These are phyloP conservation scores for Chrysopa pallens DNA, from an alignment of 1,140 invertebrate genomes.

Conservation along the genomic window DNA sequence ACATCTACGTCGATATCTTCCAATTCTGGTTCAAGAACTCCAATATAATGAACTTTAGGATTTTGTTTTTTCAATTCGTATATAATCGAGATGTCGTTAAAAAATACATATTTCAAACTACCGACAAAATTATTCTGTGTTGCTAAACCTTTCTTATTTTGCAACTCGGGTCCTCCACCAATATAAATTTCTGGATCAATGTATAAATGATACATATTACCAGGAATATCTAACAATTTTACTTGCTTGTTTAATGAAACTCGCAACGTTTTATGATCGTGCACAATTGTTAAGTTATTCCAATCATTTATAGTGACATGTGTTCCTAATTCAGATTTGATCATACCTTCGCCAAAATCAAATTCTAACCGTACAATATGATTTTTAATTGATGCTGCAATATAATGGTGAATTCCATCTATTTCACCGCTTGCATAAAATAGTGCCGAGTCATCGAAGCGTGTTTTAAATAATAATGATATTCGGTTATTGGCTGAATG, in stretches of 20 bases:
- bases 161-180: conserved; percentile 50
- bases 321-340: conserved; percentile 42
- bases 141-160: conserved; percentile 54
- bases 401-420: conserved; percentile 56
- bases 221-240: conserved; percentile 47
- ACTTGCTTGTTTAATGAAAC: conserved; percentile 55
- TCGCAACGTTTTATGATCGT: conserved; percentile 49
- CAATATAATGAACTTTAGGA: conserved; percentile 49
- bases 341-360: conserved; percentile 62
- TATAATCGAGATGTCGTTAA: conserved; percentile 78
- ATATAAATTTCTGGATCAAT: conserved; percentile 89
- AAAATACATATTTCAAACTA: conserved; percentile 79
- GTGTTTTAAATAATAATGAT: conserved; percentile 74
- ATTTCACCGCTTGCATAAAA: conserved; percentile 79
- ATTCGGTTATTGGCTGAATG: conserved; percentile 73
- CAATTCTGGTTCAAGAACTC: conserved; percentile 64
- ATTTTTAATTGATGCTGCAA: conserved; percentile 63
- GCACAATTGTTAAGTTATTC: conserved; percentile 78
- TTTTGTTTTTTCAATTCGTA: conserved; percentile 68
- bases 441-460: conserved; percentile 69
- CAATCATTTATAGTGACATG: conserved; percentile 53
- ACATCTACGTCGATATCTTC: conserved; percentile 67
- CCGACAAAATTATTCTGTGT: conserved; percentile 68
- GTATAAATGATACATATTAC: conserved; percentile 56
- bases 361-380: conserved; percentile 61